phyloP scores from a whole-genome alignment of 1,140 invertebrate species.

The Tachypleus tridentatus region DNA sequence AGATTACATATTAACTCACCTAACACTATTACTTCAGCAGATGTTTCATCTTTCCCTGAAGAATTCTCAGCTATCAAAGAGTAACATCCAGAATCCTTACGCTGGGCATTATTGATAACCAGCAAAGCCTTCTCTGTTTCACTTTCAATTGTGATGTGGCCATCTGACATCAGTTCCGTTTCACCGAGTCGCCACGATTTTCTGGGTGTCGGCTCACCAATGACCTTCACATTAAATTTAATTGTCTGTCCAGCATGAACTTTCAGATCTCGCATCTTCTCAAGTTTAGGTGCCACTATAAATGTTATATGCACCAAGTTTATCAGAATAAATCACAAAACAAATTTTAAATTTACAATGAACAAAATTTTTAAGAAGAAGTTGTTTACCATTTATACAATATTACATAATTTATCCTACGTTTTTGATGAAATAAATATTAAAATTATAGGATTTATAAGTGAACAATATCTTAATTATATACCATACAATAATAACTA shows the following conservation, averaged over 20 bases:
- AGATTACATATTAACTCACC: conserved; percentile 36
- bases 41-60: conserved; percentile 75
- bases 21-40: conserved; percentile 78
- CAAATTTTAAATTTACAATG: too few relatives aligned
- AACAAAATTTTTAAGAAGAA: too few relatives aligned
- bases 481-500: conserved; percentile 30
- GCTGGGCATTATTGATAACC: conserved; percentile 61
- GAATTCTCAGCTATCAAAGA: conserved; percentile 73
- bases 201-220: conserved; percentile 69
- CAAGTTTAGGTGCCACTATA: conserved; percentile 90
- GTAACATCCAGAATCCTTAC: conserved; percentile 74
- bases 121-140: conserved; percentile 77
- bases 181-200: conserved; percentile 56
- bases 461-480: too few relatives aligned
- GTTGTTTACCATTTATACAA: too few relatives aligned
- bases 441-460: too few relatives aligned
- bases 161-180: conserved; percentile 44
- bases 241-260: conserved; percentile 73
- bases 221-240: conserved; percentile 66
- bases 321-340: conserved; percentile 58
- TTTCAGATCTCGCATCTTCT: conserved; percentile 58
- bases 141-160: conserved; percentile 55
- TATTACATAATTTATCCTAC: too few relatives aligned
- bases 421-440: too few relatives aligned
- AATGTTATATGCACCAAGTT: conserved; percentile 69